Percentiles rank a stretch among this genome's conserved stretches.
Conservation (phyloP, 2,888 invertebrate species). For the Rhogogaster chlorosoma region DNA sequence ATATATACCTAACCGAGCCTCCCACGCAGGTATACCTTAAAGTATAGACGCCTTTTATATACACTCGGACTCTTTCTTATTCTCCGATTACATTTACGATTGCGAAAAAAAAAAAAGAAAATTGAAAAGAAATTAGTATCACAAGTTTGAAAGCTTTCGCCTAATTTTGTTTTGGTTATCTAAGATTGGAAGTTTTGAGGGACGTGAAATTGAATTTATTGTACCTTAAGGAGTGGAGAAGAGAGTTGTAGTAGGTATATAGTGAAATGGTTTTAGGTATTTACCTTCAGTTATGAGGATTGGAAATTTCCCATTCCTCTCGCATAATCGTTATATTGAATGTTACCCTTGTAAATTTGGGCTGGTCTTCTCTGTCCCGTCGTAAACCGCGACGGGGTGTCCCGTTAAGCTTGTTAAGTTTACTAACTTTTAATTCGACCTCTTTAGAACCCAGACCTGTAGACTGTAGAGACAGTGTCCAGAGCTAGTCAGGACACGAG, state of each 20-base stretch:
- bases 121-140: background rate
- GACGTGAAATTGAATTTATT: slow-evolving; percentile 17
- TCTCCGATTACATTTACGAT: background rate
- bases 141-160: too few relatives aligned
- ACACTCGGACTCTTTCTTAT: background rate
- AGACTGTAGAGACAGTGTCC: background rate
- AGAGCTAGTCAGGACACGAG: background rate
- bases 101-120: background rate
- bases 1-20: background rate
- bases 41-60: background rate
- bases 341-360: slow-evolving; percentile 48
- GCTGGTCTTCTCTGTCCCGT: background rate
- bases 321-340: slow-evolving; percentile 42
- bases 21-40: background rate
- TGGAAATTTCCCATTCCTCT: background rate
- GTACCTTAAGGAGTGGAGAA: background rate
- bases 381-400: slow-evolving; percentile 36
- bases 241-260: background rate
- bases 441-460: background rate
- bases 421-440: slow-evolving; percentile 46
- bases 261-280: background rate
- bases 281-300: background rate
- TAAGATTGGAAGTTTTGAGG: background rate
- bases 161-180: background rate
- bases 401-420: slow-evolving; percentile 48